These are phyloP conservation scores for Sthenelais limicola DNA, from an alignment of 2,888 invertebrate species.

Conservation along the genomic window DNA sequence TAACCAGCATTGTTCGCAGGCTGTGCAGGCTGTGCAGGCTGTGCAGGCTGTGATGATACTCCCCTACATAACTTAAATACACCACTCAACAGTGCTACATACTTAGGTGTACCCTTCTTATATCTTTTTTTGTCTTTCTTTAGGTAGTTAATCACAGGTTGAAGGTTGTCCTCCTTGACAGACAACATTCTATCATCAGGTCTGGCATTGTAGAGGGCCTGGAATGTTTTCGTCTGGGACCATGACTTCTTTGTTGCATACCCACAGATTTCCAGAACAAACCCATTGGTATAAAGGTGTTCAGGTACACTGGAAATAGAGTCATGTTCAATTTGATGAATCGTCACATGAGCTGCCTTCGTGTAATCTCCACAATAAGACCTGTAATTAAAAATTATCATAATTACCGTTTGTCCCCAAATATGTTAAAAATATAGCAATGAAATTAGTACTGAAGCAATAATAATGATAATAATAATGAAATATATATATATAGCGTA, in stretches of 20 bases:
- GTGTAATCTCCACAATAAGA: not conserved
- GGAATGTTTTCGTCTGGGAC: not conserved
- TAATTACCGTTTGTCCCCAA: too few species aligned
- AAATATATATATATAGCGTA: too few species aligned
- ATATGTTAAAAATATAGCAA: too few species aligned
- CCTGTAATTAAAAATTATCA: not conserved
- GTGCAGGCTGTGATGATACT: not conserved
- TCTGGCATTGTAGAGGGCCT: not conserved
- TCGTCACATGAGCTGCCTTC: not conserved
- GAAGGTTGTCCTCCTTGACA: not conserved
- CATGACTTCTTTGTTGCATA: slow-evolving; percentile 14
- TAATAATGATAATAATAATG: too few species aligned
- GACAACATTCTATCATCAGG: not conserved
- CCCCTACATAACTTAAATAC: slow-evolving; percentile 1
- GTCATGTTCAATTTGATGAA: not conserved
- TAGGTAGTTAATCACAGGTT: not conserved
- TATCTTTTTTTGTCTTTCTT: not conserved
- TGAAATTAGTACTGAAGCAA: too few species aligned
- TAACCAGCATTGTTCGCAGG: not conserved
- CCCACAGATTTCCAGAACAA: slow-evolving; percentile 14
- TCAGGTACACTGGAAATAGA: not conserved
- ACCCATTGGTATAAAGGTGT: slow-evolving; percentile 16
- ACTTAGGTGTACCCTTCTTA: slow-evolving; percentile 1
- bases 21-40: too few species aligned
- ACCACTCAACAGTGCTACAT: not conserved